These are phyloP conservation scores for Nycteola revayana DNA, from an alignment of 2,888 invertebrate genomes.

Conservation along the genomic window DNA sequence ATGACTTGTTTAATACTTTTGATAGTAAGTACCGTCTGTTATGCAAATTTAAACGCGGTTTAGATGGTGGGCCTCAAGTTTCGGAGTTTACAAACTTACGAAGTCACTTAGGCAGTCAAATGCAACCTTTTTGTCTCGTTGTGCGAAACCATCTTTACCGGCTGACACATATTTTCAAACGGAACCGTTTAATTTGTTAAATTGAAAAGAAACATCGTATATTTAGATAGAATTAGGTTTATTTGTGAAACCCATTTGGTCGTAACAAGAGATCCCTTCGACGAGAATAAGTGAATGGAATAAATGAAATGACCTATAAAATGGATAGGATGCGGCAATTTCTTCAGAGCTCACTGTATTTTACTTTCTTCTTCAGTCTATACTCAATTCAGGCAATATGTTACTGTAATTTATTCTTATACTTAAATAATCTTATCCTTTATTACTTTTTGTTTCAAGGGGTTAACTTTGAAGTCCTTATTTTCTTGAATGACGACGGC, in stretches of 20 bases:
- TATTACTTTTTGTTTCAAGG: neutral
- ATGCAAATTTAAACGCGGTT: constrained; percentile 27
- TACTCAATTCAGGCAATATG: constrained; percentile 12
- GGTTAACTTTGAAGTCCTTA: constrained; percentile 2
- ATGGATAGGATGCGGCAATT: constrained; percentile 67
- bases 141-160: constrained; percentile 18
- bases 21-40: constrained; percentile 4
- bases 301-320: constrained; percentile 76
- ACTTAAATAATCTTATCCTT: constrained; percentile 2
- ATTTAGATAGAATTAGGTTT: constrained; percentile 72
- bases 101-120: constrained; percentile 14
- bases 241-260: constrained; percentile 72
- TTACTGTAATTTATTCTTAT: constrained; percentile 13
- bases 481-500: neutral
- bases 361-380: constrained; percentile 36
- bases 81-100: constrained; percentile 17
- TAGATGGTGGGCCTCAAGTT: constrained; percentile 16
- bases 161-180: constrained; percentile 40
- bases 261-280: constrained; percentile 71
- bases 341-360: constrained; percentile 50
- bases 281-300: constrained; percentile 73
- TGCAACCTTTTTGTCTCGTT: constrained; percentile 19
- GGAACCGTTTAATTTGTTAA: constrained; percentile 71
- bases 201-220: constrained; percentile 78
- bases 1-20: constrained; percentile 7